A percentile compares a stretch with the other conserved stretches of the same genome.
phyloP scores from a whole-genome alignment of 2,888 invertebrate genomes.

The Sinodicranocentrus sp. region DNA sequence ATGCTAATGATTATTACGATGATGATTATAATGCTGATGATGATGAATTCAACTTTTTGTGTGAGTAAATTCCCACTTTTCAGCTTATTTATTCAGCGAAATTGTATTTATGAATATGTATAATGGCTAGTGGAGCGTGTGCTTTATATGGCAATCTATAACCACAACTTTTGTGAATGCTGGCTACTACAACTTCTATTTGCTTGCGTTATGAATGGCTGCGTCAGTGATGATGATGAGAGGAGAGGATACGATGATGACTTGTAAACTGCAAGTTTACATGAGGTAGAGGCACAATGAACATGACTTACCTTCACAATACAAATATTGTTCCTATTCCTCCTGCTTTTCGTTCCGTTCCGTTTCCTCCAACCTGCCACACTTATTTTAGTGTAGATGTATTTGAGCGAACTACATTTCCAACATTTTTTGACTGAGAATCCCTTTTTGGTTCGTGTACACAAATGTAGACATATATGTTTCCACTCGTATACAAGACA shows the following conservation, averaged over 20 bases:
- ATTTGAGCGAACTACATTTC: background rate
- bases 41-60: background rate
- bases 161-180: no score
- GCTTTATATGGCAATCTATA: no score
- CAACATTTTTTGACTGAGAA: background rate
- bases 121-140: no score
- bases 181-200: no score
- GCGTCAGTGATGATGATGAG: conserved; percentile 10
- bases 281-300: background rate
- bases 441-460: no score
- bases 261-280: background rate
- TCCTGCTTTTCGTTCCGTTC: conserved; percentile 34
- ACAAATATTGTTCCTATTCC: conserved; percentile 21
- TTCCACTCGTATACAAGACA: background rate
- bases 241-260: background rate
- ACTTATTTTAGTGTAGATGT: background rate
- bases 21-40: conserved; percentile 13
- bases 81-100: no score
- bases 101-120: no score
- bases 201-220: conserved; percentile 4
- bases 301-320: conserved; percentile 1
- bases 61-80: background rate
- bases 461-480: no score
- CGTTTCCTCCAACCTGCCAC: conserved; percentile 31
- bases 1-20: conserved; percentile 18